Evolutionary conservation across 2,113 vertebrate genomes (phyloP), one percentile per base, ranked within the genome.

Genomic region (Dipodomys ordii): DNA sequence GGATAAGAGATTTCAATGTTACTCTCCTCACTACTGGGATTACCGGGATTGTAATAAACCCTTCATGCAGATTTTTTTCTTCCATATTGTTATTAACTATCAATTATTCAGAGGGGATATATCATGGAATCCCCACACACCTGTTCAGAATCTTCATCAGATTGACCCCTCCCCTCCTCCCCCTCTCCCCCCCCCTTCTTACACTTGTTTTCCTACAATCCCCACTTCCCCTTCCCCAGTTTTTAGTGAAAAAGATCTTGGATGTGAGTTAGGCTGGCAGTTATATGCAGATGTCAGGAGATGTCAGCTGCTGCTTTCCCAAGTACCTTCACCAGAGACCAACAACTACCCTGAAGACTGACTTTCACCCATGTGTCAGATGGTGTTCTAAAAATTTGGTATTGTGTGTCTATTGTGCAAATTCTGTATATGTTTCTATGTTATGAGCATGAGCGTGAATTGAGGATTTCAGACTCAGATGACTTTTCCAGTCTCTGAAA

Each of bases 401-500:
- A 44, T 79, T 32, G 74, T 82, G 90, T 67, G 13, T 64, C 67
- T 73, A 77, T 60, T 49, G 65, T 44, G 8, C 15, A 11, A 7
- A 6, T 2, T 28, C 0, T 30, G 2, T 67, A 49, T 10, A 2
- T 35, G 53, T 27, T 71, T 3, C 28, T 95, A 94, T 92, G 16
- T 7, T 3, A 49, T 39, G 60, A 15, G 4, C 19, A 0, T 68
- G 88, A 79, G 22, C 23, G 12, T 23, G 3, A 12, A 62, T 4
- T 60, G 6, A 20, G 83, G 83, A 87, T 94, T 92, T 95, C 92
- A 90, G 85, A 83, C 39, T 62, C 89, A 81, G 84, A 97, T 96
- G 86, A 93, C 91, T 74, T 69, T 85, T 73, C 72, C 71, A 88
- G 64, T 92, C 91, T 96, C 96, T 92, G 94, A 84, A 90, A 92